These are phyloP conservation scores for Hassar affinis DNA, from an alignment of 2,113 vertebrate species.

Conservation along the genomic window DNA sequence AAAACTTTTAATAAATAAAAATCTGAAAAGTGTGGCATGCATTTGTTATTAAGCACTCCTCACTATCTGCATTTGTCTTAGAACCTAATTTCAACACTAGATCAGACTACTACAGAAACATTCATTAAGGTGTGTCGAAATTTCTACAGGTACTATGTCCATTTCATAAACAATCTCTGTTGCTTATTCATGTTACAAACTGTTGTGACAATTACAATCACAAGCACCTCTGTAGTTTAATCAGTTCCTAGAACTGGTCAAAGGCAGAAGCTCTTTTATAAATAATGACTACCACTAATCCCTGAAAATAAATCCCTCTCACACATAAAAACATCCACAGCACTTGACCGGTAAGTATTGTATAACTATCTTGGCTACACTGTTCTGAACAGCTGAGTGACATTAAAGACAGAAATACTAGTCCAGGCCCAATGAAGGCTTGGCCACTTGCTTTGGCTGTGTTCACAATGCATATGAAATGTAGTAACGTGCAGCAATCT, in stretches of 20 bases:
- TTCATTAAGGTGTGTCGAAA: neutral
- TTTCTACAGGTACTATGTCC: neutral
- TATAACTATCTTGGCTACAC: conserved; percentile 13
- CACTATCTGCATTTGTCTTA: neutral
- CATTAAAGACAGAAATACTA: conserved; percentile 18
- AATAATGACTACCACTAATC: neutral
- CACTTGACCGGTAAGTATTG: neutral
- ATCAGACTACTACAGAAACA: neutral
- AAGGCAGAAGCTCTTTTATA: neutral
- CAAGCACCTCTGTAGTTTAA: neutral
- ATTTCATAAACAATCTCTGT: neutral
- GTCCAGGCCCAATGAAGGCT: neutral
- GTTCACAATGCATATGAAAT: conserved; percentile 8
- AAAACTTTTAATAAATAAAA: too few species aligned
- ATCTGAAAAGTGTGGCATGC: too few species aligned
- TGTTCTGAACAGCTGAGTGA: neutral
- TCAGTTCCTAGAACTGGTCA: neutral
- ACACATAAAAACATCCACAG: conserved; percentile 21
- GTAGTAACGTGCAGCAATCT: conserved; percentile 16
- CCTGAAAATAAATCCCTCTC: neutral
- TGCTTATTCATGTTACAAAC: neutral
- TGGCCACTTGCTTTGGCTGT: conserved; percentile 12
- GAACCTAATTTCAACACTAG: neutral
- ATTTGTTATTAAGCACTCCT: neutral
- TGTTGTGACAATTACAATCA: neutral